These are phyloP conservation scores for Lontra canadensis DNA, from an alignment of 2,113 vertebrate genomes.

Conservation along the genomic window DNA sequence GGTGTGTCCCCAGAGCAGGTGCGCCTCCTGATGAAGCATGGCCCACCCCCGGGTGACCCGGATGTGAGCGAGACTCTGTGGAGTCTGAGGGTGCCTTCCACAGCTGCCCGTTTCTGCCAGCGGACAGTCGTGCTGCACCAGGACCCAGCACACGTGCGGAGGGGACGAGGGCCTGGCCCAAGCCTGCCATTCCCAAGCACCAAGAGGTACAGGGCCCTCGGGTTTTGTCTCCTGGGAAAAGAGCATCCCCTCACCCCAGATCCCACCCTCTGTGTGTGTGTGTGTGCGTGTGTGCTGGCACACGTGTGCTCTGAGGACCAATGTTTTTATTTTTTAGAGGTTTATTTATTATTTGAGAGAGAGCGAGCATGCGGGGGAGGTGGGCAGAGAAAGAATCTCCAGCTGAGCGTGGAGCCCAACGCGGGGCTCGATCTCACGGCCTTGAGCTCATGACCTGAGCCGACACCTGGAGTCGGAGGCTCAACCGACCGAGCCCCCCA, in stretches of 20 bases:
- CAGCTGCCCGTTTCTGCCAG: accelerated
- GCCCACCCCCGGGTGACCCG: neutral
- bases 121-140: accelerated
- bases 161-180: neutral
- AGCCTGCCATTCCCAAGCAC: too few species aligned
- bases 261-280: too few species aligned
- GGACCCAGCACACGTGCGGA: neutral
- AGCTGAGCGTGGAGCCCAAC: neutral
- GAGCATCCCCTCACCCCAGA: too few species aligned
- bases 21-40: accelerated
- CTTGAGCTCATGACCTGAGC: neutral
- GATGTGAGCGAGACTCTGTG: neutral
- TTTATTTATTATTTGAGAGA: neutral
- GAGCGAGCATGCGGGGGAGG: neutral
- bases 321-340: neutral
- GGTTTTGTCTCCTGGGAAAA: neutral
- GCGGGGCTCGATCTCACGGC: neutral
- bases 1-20: neutral
- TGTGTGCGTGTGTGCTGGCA: neutral
- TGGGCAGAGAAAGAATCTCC: neutral
- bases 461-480: neutral
- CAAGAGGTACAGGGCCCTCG: accelerated
- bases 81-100: neutral
- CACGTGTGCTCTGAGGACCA: accelerated
- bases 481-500: neutral